Base-by-base conservation (phyloP, 1,140 invertebrate genomes). In the Drosophila guanche region DNA sequence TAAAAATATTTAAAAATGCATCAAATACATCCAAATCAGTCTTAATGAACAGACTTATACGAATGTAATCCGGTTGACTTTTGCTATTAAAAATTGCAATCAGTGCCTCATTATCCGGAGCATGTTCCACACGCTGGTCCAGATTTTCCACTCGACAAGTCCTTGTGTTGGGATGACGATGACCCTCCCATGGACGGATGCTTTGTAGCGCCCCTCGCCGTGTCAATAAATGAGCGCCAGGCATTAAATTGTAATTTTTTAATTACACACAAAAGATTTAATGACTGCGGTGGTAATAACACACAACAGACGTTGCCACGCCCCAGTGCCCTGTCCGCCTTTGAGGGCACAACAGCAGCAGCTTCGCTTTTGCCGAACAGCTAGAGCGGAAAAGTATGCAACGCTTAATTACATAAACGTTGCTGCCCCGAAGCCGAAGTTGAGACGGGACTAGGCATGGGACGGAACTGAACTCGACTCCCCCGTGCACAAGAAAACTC, bases 241-340 rank as follows among this genome's bases (percentile, higher is more conserved):
- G 81, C 81, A 85, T 86, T 88, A 85, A 88, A 85, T 67, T 85
- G 81, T 86, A 74, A 85, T 85, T 85, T 86, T 86, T 85, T 85
- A 85, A 85, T 85, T 85, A 81, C 81, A 86, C 65, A 80, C 73
- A 81, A 85, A 85, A 86, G 81, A 86, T 88, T 85, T 86, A 85
- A 86, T 81, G 81, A 75, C 76, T 77, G 67, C 57, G 74, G 77
- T 63, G 77, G 72, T 85, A 80, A 85, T 77, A 85, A 81, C 61
- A 72, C 61, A 86, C 77, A 85, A 77, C 81, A 77, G 72, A 73
- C 72, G 57, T 23, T 63, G 58, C 62, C 50, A 50, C 23, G 48
- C 54, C 47, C 68, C 16, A 29, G 10, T 16, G 7, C 16, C 16
- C 27, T 54, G 25, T 37, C 41, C 56, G n/a, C 2, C 27, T n/a